These are phyloP conservation scores for Smittia sp. DNA, from an alignment of 2,888 invertebrate genomes.

Conservation along the genomic window DNA sequence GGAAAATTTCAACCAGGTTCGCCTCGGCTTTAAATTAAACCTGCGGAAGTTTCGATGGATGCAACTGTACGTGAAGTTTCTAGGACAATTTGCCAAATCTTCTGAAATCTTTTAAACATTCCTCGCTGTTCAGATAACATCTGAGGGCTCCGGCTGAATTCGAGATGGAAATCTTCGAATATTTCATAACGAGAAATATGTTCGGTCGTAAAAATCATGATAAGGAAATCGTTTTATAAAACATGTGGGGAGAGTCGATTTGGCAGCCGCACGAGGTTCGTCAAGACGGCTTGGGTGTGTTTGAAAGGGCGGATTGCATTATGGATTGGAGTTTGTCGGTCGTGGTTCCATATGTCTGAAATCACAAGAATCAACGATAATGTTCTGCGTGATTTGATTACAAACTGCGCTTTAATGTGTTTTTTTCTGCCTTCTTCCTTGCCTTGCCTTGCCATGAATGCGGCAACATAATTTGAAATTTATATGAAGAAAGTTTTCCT, in stretches of 20 bases:
- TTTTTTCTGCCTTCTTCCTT: not conserved
- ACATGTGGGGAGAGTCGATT: not conserved
- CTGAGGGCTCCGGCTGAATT: not conserved
- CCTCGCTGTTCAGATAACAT: not conserved
- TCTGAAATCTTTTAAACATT: not conserved
- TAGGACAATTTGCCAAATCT: not conserved
- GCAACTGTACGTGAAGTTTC: constrained; percentile 1
- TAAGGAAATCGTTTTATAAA: constrained; percentile 10
- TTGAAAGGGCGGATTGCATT: not conserved
- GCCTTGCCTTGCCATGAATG: constrained; percentile 7
- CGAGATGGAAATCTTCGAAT: not conserved
- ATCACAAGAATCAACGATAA: constrained; percentile 37
- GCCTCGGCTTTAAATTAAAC: not conserved
- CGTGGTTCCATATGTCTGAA: constrained; percentile 8
- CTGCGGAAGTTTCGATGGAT: not conserved
- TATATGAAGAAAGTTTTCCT: constrained; percentile 18
- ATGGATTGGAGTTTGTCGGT: constrained; percentile 1
- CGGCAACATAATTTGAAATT: constrained; percentile 37
- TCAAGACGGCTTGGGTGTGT: not conserved
- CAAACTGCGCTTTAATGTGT: constrained; percentile 35
- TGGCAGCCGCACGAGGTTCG: not conserved
- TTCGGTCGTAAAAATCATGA: constrained; percentile 21
- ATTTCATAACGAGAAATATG: constrained; percentile 16
- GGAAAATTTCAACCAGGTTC: not conserved
- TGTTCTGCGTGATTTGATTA: constrained; percentile 41